Base-by-base conservation (phyloP, 2,797 vertebrate species). In the Scleropages formosus region DNA sequence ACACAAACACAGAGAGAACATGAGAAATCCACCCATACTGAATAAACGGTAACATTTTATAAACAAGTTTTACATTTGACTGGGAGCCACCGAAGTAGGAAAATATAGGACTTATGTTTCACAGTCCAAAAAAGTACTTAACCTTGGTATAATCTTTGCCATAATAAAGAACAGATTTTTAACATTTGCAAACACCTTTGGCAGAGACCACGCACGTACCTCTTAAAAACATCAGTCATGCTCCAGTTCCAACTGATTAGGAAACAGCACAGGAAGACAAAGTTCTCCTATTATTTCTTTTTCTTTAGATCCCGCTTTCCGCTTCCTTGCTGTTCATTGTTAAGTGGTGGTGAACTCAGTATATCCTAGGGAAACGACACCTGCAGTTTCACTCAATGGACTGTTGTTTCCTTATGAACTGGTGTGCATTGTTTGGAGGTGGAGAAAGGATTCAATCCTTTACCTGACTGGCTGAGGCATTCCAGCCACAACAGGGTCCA, bases 381-480 rank as follows among this genome's bases (percentile, higher is more conserved):
- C 94, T 95, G 94, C 93, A 91, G 92, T 84, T 90, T 88, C 87
- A 93, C 92, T 94, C 89, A 94, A 93, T 94, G 84, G 87, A 90
- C 77, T 89, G 89, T 89, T 90, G 92, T 93, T 93, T 92, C 89
- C 89, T 86, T 91, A 88, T 88, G 88, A 86, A 88, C 88, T 92
- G 88, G 72, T 90, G 89, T 91, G 89, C 90, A 93, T 94, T 94
- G 91, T 94, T 84, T 75, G 78, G 79, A 68, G 75, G 83, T 87
- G 88, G 88, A 92, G 92, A 92, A 91, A 91, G 90, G 86, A 89
- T 91, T 87, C 90, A 90, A 89, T 90, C 92, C 90, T 93, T 90
- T 93, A 94, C 93, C 93, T 95, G 93, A 91, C 89, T 89, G 91
- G 91, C 91, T 91, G 92, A 94, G 91, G 84, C 90, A 94, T 93